These are phyloP conservation scores for Beris morrisii DNA, from an alignment of 2,888 invertebrate genomes.

Conservation along the genomic window DNA sequence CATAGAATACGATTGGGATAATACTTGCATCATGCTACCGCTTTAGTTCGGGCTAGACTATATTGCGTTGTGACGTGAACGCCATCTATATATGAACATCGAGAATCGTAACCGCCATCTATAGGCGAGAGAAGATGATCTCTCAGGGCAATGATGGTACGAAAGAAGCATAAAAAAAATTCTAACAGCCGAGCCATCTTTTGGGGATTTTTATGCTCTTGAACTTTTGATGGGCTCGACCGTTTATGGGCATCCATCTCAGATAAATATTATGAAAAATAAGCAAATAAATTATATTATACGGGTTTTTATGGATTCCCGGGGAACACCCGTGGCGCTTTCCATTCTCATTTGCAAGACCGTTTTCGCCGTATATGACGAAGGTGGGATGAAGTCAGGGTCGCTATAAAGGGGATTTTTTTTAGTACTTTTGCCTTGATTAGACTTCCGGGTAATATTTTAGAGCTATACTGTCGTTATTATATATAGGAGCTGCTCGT, in stretches of 20 bases:
- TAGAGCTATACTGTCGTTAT: constrained; percentile 19
- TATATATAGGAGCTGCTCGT: constrained; percentile 15
- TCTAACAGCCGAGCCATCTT: constrained; percentile 35
- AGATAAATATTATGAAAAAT: constrained; percentile 40
- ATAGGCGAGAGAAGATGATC: constrained; percentile 34
- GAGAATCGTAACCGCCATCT: constrained; percentile 24
- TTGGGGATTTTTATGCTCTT: constrained; percentile 36
- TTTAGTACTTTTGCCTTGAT: constrained; percentile 24
- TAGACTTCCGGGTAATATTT: constrained; percentile 29
- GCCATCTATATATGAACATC: constrained; percentile 12
- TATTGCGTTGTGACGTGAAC: background rate
- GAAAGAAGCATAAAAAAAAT: constrained; percentile 38
- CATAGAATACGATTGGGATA: background rate
- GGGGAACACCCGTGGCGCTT: constrained; percentile 30
- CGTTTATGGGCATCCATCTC: constrained; percentile 35
- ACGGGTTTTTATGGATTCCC: constrained; percentile 34
- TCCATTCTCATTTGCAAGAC: constrained; percentile 29
- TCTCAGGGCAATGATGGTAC: constrained; percentile 31
- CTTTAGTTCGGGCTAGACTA: constrained; percentile 15
- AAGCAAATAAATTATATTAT: constrained; percentile 40
- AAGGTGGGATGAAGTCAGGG: background rate
- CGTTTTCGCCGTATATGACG: constrained; percentile 1
- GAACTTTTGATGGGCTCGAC: constrained; percentile 27
- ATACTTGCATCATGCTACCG: background rate
- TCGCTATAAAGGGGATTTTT: constrained; percentile 21